Percentiles rank a stretch among this genome's conserved stretches.
phyloP scores from a whole-genome alignment of 1,140 invertebrate genomes.

The Agrypnia vestita region DNA sequence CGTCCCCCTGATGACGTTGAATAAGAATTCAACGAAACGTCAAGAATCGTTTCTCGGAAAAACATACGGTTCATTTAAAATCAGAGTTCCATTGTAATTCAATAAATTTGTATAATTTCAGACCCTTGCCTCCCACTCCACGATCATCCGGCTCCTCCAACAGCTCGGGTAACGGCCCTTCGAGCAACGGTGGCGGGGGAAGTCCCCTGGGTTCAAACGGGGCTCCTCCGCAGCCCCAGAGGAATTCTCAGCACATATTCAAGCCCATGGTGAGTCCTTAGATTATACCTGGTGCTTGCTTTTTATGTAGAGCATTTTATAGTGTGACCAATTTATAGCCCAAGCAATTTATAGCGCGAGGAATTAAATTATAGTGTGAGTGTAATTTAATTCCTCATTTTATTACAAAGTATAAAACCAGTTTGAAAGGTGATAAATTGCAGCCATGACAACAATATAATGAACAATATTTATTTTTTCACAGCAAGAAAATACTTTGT shows the following conservation, averaged over 20 bases:
- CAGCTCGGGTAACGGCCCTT: conserved; percentile 68
- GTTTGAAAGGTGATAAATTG: too few species aligned
- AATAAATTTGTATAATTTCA: conserved; percentile 50
- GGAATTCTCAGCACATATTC: conserved; percentile 85
- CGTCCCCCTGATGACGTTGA: too few species aligned
- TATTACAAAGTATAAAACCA: too few species aligned
- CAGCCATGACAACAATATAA: too few species aligned
- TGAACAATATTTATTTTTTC: too few species aligned
- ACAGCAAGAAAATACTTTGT: too few species aligned
- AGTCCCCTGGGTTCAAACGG: conserved; percentile 63
- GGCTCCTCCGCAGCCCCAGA: conserved; percentile 80
- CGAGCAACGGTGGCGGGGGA: conserved; percentile 69
- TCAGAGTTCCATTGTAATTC: neutral
- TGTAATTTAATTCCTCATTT: too few species aligned
- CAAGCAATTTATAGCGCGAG: too few species aligned
- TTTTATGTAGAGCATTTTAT: conserved; percentile 25
- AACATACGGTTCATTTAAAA: too few species aligned
- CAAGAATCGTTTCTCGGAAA: too few species aligned
- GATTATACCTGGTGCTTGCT: neutral
- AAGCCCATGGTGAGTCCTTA: conserved; percentile 83
- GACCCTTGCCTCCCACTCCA: conserved; percentile 91
- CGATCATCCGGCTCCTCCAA: conserved; percentile 77
- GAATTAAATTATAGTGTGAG: too few species aligned
- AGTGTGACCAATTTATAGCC: conserved; percentile 31
- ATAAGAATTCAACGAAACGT: too few species aligned